Conservation (phyloP, 2,797 vertebrate genomes). For the Sylvia borin region DNA sequence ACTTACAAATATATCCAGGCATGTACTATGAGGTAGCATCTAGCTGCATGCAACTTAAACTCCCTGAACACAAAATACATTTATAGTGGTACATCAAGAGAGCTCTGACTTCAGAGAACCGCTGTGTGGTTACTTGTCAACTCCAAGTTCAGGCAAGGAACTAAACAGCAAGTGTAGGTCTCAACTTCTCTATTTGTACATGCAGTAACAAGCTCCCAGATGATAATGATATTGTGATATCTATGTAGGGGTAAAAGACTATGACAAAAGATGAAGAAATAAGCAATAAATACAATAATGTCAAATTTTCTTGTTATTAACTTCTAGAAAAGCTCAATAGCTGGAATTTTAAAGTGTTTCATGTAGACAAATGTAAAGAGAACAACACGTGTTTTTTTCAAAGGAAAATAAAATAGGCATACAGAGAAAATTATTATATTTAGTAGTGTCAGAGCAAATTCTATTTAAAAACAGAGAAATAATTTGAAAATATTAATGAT, state of each 20-base stretch:
- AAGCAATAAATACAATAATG: neutral
- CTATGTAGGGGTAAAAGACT: neutral
- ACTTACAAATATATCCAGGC: neutral
- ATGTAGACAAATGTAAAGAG: neutral
- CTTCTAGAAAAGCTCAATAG: neutral
- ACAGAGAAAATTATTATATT: constrained; percentile 33
- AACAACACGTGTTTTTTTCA: neutral
- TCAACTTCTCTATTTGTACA: neutral
- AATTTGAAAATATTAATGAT: constrained; percentile 49
- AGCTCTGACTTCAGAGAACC: neutral
- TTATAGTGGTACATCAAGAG: neutral
- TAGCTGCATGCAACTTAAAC: neutral
- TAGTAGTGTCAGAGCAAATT: constrained; percentile 16
- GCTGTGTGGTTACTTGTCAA: neutral
- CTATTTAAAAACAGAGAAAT: neutral
- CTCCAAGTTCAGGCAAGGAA: neutral
- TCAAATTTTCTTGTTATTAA: neutral
- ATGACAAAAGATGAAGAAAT: neutral
- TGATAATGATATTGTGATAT: neutral
- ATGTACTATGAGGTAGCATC: neutral
- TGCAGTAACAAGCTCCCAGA: neutral
- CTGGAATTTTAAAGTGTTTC: neutral
- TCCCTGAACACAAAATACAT: neutral
- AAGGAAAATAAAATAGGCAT: neutral
- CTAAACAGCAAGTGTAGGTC: neutral